A percentile compares a stretch with the other conserved stretches of the same genome.
Evolutionary conservation across 2,797 vertebrate species (phyloP).

Genomic region (Carcharodon carcharias): DNA sequence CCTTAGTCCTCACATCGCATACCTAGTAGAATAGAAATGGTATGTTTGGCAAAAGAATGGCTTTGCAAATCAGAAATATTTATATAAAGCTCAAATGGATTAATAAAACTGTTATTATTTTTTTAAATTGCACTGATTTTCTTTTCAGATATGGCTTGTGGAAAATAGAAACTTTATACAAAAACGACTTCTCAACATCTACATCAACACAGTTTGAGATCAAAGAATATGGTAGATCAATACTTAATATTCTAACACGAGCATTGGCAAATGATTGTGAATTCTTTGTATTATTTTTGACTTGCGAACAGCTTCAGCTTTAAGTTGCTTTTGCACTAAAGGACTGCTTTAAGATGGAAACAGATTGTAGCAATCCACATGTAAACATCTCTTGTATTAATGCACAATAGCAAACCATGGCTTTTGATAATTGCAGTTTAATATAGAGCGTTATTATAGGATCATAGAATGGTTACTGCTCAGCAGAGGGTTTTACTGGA

Average conservation of each 20-base stretch:
- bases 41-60: neutral
- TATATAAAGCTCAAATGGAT: neutral
- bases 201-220: constrained; percentile 71
- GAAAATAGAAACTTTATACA: constrained; percentile 75
- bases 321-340: neutral
- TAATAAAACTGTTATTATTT: neutral
- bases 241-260: neutral
- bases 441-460: neutral
- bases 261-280: neutral
- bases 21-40: neutral
- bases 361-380: neutral
- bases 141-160: constrained; percentile 71
- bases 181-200: constrained; percentile 66
- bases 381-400: neutral
- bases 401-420: neutral
- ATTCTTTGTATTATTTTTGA: neutral
- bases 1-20: no score
- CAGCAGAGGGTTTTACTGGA: neutral
- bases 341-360: neutral
- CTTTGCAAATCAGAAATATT: neutral
- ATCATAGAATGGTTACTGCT: neutral
- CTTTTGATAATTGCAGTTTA: neutral
- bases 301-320: neutral
- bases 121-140: neutral
- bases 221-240: constrained; percentile 79